These are phyloP conservation scores for Sesamia nonagrioides DNA, from an alignment of 1,140 invertebrate genomes.

Conservation along the genomic window DNA sequence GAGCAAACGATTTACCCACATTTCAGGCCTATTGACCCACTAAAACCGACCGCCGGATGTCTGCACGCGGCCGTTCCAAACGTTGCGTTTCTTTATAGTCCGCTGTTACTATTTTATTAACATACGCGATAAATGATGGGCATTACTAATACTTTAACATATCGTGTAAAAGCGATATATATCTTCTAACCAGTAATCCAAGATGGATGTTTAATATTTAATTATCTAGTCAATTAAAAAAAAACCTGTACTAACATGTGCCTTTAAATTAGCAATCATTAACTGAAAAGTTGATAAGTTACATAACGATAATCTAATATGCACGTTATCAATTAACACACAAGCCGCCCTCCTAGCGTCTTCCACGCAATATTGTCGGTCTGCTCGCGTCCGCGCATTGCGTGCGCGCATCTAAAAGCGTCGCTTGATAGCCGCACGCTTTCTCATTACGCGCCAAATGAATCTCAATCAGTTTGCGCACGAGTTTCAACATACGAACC, in stretches of 20 bases:
- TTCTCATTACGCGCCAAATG: constrained; percentile 48
- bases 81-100: neutral
- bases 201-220: no score
- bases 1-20: constrained; percentile 37
- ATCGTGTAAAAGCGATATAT: no score
- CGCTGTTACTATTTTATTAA: neutral
- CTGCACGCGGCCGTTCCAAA: neutral
- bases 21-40: constrained; percentile 36
- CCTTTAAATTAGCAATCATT: neutral
- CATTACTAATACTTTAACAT: neutral
- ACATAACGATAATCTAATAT: neutral
- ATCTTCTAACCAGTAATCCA: no score
- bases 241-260: no score
- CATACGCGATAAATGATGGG: neutral
- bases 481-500: constrained; percentile 22
- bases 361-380: constrained; percentile 23
- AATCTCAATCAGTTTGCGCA: constrained; percentile 41
- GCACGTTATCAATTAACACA: neutral
- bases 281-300: neutral
- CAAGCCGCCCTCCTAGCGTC: neutral
- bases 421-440: constrained; percentile 21
- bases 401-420: constrained; percentile 34
- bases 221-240: no score
- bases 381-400: constrained; percentile 32
- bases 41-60: neutral